These are phyloP conservation scores for Caenorhabditis latens DNA, from an alignment of 1,140 invertebrate genomes.

Conservation along the genomic window DNA sequence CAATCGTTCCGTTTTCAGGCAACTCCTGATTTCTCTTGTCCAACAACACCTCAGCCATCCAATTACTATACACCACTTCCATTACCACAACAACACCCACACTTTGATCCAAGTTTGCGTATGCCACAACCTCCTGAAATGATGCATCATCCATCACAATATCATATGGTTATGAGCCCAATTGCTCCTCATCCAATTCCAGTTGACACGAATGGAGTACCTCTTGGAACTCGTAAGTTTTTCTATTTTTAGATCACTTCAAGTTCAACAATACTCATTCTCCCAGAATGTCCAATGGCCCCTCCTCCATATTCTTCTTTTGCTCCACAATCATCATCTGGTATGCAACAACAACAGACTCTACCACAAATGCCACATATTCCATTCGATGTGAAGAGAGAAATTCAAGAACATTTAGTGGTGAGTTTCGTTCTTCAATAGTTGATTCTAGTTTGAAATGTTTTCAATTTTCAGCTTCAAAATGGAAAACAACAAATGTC, in stretches of 20 bases:
- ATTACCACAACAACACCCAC: background rate
- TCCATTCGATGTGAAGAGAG: slow-evolving; percentile 32
- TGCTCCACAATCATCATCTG: slow-evolving; percentile 51
- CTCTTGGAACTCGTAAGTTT: slow-evolving; percentile 30
- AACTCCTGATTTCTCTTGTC: slow-evolving; percentile 25
- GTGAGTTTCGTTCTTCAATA: background rate
- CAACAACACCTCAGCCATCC: slow-evolving; percentile 32
- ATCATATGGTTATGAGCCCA: slow-evolving; percentile 47
- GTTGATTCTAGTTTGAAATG: background rate
- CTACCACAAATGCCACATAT: background rate
- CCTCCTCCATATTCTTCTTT: slow-evolving; percentile 41
- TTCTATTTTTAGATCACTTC: background rate
- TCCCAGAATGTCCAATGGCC: slow-evolving; percentile 41
- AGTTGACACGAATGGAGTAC: slow-evolving; percentile 26
- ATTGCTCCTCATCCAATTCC: slow-evolving; percentile 35
- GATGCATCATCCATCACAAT: slow-evolving; percentile 40
- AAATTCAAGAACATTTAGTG: slow-evolving; percentile 49
- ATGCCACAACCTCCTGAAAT: slow-evolving; percentile 7
- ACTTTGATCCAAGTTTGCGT: background rate
- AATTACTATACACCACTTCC: slow-evolving; percentile 32
- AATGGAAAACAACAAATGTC: slow-evolving; percentile 42
- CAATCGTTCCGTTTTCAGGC: background rate
- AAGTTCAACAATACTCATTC: background rate
- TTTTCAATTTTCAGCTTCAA: background rate
- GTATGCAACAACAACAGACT: slow-evolving; percentile 1